Evolutionary conservation across 2,113 vertebrate species (phyloP).

Genomic region (Myrmecobius fasciatus): DNA sequence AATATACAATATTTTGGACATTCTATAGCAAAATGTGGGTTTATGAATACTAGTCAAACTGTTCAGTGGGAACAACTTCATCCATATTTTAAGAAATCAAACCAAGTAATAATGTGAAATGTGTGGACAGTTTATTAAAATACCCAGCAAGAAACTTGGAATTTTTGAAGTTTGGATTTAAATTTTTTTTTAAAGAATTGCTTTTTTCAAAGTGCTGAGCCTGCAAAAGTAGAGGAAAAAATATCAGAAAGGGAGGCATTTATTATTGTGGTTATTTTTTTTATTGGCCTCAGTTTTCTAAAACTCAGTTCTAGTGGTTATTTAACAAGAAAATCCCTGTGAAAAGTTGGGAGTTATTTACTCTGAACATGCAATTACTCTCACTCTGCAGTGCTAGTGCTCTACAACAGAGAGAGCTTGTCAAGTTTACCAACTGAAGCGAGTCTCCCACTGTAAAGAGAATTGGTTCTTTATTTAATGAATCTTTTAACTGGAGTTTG

Average conservation of each 20-base stretch:
- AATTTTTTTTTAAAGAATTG: background rate
- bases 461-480: slow-evolving; percentile 22
- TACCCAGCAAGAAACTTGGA: background rate
- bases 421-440: slow-evolving; percentile 32
- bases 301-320: slow-evolving; percentile 47
- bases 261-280: slow-evolving; percentile 15
- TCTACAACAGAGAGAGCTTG: slow-evolving; percentile 3
- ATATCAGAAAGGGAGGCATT: slow-evolving; percentile 2
- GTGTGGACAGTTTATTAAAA: slow-evolving; percentile 18
- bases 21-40: slow-evolving; percentile 17
- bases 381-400: slow-evolving; percentile 15
- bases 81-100: slow-evolving; percentile 33
- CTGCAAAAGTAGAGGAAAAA: slow-evolving; percentile 44
- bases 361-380: slow-evolving; percentile 54
- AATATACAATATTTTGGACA: background rate
- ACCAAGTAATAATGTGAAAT: slow-evolving; percentile 23
- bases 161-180: background rate
- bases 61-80: background rate
- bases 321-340: slow-evolving; percentile 46
- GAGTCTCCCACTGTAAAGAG: slow-evolving; percentile 39
- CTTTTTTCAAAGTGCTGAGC: slow-evolving; percentile 39
- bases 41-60: slow-evolving; percentile 2
- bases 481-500: slow-evolving; percentile 9
- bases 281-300: slow-evolving; percentile 6
- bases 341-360: slow-evolving; percentile 52